Evolutionary conservation across 2,797 vertebrate genomes (phyloP).

Genomic region (Galagoides demidoff): DNA sequence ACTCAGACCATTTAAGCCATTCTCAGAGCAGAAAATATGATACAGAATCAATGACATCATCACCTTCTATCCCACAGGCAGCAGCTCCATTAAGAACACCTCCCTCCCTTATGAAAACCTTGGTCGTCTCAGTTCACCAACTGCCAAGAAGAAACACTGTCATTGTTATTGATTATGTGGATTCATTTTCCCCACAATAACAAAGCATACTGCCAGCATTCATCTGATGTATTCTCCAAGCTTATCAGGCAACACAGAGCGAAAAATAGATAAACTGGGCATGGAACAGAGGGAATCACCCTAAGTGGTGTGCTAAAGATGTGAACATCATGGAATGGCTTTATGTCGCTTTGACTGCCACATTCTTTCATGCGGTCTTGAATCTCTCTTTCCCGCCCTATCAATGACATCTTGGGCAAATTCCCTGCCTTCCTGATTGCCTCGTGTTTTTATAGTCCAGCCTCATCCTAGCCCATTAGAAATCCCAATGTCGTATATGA

Average conservation of each 20-base stretch:
- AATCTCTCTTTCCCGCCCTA: background rate
- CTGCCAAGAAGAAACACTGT: background rate
- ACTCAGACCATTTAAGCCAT: background rate
- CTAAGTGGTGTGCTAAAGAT: background rate
- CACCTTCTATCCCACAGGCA: background rate
- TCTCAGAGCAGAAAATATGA: background rate
- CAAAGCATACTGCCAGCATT: background rate
- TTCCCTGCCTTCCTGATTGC: background rate
- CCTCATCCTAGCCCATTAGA: background rate
- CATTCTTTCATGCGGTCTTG: background rate
- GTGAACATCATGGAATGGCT: background rate
- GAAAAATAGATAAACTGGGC: background rate
- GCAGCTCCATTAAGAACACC: background rate
- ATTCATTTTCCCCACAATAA: constrained; percentile 35
- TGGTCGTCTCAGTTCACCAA: background rate
- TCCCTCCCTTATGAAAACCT: background rate
- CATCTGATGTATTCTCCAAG: background rate
- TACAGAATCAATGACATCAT: background rate
- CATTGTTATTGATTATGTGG: background rate
- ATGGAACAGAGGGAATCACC: background rate
- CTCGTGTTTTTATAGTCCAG: background rate
- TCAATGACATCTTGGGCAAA: background rate
- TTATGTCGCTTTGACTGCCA: background rate
- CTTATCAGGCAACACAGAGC: background rate
- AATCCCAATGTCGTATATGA: background rate